Conservation (phyloP, 2,888 invertebrate genomes). For the Glyphotaelius pellucidus region DNA sequence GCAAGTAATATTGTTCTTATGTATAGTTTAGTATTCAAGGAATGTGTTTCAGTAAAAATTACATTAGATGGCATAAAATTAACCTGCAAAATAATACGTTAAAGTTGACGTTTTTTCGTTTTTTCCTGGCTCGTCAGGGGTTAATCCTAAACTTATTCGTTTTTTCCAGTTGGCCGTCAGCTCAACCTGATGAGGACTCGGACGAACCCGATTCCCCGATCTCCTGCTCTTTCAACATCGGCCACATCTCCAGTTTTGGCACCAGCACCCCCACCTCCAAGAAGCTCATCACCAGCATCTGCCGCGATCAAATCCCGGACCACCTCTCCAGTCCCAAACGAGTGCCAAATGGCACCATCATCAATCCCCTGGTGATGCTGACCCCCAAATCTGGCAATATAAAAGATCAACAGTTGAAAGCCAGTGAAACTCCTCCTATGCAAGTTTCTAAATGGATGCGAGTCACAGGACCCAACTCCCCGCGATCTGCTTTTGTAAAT, state of each 20-base stretch:
- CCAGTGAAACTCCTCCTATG: slow-evolving; percentile 56
- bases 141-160: background rate
- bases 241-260: slow-evolving; percentile 53
- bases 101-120: too few relatives aligned
- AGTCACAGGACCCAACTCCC: slow-evolving; percentile 80
- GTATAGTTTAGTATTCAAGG: too few relatives aligned
- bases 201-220: slow-evolving; percentile 65
- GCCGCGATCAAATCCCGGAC: slow-evolving; percentile 46
- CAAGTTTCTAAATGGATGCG: slow-evolving; percentile 78
- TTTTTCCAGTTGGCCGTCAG: slow-evolving; percentile 69
- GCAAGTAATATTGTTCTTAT: too few relatives aligned
- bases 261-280: slow-evolving; percentile 57
- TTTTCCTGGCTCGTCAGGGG: too few relatives aligned
- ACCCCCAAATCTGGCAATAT: slow-evolving; percentile 52
- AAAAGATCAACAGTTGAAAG: slow-evolving; percentile 35
- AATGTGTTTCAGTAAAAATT: too few relatives aligned
- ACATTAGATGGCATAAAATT: too few relatives aligned
- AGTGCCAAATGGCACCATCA: slow-evolving; percentile 47
- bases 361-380: slow-evolving; percentile 57
- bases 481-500: slow-evolving; percentile 72
- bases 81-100: too few relatives aligned
- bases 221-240: slow-evolving; percentile 61
- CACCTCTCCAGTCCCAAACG: slow-evolving; percentile 25
- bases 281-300: slow-evolving; percentile 50
- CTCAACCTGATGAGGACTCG: slow-evolving; percentile 65